Conservation (phyloP, 2,113 vertebrate genomes). For the Lanius collurio region DNA sequence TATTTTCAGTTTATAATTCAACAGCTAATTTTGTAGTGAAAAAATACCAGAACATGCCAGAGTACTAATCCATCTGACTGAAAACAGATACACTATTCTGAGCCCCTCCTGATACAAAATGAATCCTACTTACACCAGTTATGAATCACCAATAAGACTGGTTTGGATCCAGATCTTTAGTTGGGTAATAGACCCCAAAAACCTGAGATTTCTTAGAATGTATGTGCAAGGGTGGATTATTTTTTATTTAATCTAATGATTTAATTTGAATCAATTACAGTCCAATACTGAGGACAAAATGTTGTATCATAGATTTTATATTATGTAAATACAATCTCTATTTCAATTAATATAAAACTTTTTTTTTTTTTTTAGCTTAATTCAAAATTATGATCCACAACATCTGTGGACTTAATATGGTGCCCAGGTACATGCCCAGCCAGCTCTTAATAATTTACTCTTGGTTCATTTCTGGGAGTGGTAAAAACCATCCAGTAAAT, state of each 20-base stretch:
- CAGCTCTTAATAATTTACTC: neutral
- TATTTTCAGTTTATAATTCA: neutral
- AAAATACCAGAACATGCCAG: neutral
- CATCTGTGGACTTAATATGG: neutral
- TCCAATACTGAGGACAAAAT: neutral
- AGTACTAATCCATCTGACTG: neutral
- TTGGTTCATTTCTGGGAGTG: neutral
- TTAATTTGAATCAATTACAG: neutral
- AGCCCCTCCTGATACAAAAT: neutral
- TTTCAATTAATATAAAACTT: neutral
- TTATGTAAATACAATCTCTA: neutral
- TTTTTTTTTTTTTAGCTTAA: neutral
- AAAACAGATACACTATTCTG: neutral
- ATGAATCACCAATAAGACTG: neutral
- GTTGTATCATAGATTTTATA: neutral
- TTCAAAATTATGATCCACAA: neutral
- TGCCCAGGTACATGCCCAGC: neutral
- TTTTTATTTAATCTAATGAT: neutral
- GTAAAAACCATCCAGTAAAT: neutral
- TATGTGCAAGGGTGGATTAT: fast-evolving
- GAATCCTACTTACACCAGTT: neutral
- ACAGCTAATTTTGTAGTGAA: neutral
- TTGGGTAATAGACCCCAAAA: neutral
- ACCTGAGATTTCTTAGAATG: neutral
- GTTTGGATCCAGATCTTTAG: neutral